A percentile compares a stretch with the other conserved stretches of the same genome.
Conservation (phyloP, 2,888 invertebrate genomes). For the Habroteleia sp. region DNA sequence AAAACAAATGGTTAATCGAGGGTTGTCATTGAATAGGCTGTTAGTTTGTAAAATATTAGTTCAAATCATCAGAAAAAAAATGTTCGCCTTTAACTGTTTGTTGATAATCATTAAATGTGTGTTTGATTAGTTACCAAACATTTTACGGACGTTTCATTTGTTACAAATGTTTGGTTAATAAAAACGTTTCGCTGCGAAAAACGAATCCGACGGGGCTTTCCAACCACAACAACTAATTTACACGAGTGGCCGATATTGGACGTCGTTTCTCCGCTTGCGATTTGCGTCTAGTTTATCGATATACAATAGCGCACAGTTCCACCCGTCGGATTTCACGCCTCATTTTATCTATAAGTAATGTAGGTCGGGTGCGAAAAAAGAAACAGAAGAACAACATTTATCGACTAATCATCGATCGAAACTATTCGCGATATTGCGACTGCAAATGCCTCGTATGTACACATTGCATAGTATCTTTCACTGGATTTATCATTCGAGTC, state of each 20-base stretch:
- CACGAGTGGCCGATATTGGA: conserved; percentile 4
- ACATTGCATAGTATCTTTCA: conserved; percentile 33
- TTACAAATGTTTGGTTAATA: conserved; percentile 33
- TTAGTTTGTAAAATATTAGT: conserved; percentile 39
- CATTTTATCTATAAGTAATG: conserved; percentile 78
- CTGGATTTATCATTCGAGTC: conserved; percentile 39
- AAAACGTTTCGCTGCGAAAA: conserved; percentile 21
- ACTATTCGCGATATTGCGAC: conserved; percentile 68
- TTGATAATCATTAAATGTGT: conserved; percentile 51
- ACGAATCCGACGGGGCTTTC: conserved; percentile 21
- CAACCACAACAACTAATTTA: conserved; percentile 25
- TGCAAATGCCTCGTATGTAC: conserved; percentile 29
- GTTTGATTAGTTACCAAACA: conserved; percentile 36
- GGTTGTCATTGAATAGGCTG: conserved; percentile 19
- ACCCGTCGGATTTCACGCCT: conserved; percentile 49
- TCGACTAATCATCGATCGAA: conserved; percentile 79
- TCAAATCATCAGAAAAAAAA: conserved; percentile 36
- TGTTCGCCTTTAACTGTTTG: conserved; percentile 38
- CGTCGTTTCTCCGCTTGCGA: background rate
- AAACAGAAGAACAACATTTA: conserved; percentile 75
- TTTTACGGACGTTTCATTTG: conserved; percentile 38
- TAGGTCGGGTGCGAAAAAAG: conserved; percentile 79
- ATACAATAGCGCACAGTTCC: too few relatives aligned
- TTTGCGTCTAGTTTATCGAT: conserved; percentile 5
- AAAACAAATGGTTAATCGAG: conserved; percentile 40